Conservation (phyloP, 2,888 invertebrate genomes). For the Tribolium freemani region DNA sequence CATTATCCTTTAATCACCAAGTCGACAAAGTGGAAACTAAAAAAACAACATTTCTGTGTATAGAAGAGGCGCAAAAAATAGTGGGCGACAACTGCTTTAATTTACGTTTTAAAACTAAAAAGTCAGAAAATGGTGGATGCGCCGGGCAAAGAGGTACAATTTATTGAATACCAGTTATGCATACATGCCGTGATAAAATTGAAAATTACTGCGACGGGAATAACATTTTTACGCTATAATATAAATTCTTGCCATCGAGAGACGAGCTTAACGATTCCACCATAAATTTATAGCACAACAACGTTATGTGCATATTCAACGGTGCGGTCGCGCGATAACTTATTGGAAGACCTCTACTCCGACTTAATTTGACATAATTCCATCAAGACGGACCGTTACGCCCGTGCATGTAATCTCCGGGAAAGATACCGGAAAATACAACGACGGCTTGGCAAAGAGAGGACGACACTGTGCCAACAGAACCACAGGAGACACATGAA, state of each 20-base stretch:
- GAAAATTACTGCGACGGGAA: constrained; percentile 29
- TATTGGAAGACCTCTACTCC: constrained; percentile 35
- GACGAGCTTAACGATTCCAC: constrained; percentile 6
- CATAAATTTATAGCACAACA: constrained; percentile 27
- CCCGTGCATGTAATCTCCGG: constrained; percentile 36
- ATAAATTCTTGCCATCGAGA: constrained; percentile 27
- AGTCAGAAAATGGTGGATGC: no score
- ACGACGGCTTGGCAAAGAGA: constrained; percentile 46
- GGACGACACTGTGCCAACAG: constrained; percentile 41
- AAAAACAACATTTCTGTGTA: no score
- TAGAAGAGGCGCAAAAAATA: no score
- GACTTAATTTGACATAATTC: constrained; percentile 46
- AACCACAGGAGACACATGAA: constrained; percentile 37
- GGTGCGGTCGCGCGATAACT: constrained; percentile 39
- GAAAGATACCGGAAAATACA: constrained; percentile 40
- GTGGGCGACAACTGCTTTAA: no score
- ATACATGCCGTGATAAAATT: constrained; percentile 26
- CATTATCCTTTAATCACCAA: constrained; percentile 16
- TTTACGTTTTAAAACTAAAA: no score
- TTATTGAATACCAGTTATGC: constrained; percentile 16
- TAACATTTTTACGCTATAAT: constrained; percentile 38
- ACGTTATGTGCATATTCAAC: constrained; percentile 39
- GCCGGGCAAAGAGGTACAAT: no score
- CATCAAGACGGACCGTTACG: constrained; percentile 35
- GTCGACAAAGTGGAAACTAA: not conserved